phyloP scores from a whole-genome alignment of 2,888 invertebrate genomes.

The Drosophila pegasa region DNA sequence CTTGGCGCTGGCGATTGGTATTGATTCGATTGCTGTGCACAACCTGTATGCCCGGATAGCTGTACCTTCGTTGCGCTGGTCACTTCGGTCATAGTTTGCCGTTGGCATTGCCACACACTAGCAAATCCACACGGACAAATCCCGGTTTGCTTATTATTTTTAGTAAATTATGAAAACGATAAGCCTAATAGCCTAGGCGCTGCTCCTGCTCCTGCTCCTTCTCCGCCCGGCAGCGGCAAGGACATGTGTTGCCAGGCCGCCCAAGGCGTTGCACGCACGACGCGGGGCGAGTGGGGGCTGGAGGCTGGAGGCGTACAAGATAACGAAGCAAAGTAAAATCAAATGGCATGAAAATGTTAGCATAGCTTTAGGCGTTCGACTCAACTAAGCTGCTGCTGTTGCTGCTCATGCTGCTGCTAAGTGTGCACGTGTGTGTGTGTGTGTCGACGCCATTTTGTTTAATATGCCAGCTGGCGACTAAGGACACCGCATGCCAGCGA shows the following conservation, averaged over 20 bases:
- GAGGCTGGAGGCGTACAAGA: constrained; percentile 23
- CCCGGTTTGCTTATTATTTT: constrained; percentile 60
- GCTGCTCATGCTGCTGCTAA: constrained; percentile 7
- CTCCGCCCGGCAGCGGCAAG: constrained; percentile 12
- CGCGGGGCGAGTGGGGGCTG: constrained; percentile 7
- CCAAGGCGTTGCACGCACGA: constrained; percentile 8
- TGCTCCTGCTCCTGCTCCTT: not conserved
- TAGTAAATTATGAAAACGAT: constrained; percentile 69
- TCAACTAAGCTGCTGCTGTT: constrained; percentile 36
- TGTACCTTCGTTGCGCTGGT: constrained; percentile 33
- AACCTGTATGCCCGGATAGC: constrained; percentile 31
- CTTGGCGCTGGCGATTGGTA: not conserved
- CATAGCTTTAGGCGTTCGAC: constrained; percentile 53
- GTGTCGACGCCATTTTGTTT: constrained; percentile 55
- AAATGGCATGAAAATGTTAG: constrained; percentile 64
- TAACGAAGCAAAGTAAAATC: constrained; percentile 57
- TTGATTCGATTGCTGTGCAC: not conserved
- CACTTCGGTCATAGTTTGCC: constrained; percentile 37
- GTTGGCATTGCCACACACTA: constrained; percentile 25
- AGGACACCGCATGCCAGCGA: constrained; percentile 55
- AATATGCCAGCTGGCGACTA: constrained; percentile 58
- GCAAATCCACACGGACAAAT: constrained; percentile 40
- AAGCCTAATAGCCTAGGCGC: constrained; percentile 52
- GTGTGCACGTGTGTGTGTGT: constrained; percentile 4
- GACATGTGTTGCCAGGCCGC: constrained; percentile 53